Conservation (phyloP, 1,140 invertebrate species). For the Bombus cullumanus region DNA sequence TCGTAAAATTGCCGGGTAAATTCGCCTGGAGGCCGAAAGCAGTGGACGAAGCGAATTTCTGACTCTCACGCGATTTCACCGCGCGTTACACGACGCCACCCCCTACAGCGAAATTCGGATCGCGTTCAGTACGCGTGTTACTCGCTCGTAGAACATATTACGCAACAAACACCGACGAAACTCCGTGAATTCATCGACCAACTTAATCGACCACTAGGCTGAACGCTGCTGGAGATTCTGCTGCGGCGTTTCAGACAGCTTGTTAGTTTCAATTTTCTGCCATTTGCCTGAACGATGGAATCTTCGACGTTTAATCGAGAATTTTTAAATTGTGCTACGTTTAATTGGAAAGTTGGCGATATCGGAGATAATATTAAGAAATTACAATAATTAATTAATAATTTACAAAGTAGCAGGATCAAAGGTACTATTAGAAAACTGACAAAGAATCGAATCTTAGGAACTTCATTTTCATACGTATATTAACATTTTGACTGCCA, state of each 20-base stretch:
- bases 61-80: neutral
- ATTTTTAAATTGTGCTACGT: neutral
- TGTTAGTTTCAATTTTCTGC: neutral
- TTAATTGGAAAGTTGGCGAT: neutral
- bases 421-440: no score
- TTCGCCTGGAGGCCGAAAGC: neutral
- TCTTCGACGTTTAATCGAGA: neutral
- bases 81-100: neutral
- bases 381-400: no score
- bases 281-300: neutral
- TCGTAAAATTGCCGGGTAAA: constrained; percentile 7
- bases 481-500: no score
- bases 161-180: neutral
- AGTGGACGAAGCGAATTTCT: neutral
- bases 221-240: neutral
- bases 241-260: neutral
- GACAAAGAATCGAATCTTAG: no score
- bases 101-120: constrained; percentile 5
- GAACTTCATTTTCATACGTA: no score
- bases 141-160: constrained; percentile 19
- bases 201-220: constrained; percentile 3
- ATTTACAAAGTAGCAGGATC: no score
- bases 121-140: neutral
- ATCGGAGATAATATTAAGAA: no score
- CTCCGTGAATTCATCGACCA: neutral